A percentile compares a stretch with the other conserved stretches of the same genome.
phyloP scores from a whole-genome alignment of 2,113 vertebrate genomes.

The Pampusana beccarii region DNA sequence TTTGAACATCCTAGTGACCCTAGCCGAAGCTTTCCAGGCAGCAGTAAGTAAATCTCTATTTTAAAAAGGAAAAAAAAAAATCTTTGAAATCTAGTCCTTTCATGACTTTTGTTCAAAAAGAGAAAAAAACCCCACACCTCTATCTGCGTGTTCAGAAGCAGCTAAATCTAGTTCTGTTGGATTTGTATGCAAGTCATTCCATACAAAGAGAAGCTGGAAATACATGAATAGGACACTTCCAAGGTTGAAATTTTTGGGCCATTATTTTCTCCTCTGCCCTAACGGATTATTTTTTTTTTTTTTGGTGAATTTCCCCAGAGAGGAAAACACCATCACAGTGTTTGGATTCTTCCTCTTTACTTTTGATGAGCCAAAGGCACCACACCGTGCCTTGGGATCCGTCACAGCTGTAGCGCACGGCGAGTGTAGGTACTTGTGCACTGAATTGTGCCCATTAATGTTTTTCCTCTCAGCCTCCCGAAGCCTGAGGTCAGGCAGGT shows the following conservation, averaged over 20 bases:
- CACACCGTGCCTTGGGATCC: background rate
- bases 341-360: background rate
- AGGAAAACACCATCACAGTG: background rate
- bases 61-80: background rate
- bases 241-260: slow-evolving; percentile 20
- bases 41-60: background rate
- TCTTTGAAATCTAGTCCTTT: background rate
- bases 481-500: background rate
- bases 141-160: background rate
- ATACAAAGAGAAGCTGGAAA: slow-evolving; percentile 14
- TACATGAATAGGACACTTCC: background rate
- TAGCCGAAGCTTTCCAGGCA: background rate
- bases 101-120: background rate
- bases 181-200: slow-evolving; percentile 25
- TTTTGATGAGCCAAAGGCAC: background rate
- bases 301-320: background rate
- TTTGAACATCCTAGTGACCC: background rate
- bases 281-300: background rate
- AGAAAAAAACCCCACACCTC: background rate
- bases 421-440: background rate
- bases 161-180: background rate
- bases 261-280: slow-evolving; percentile 10
- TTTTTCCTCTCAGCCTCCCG: background rate
- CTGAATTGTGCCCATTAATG: background rate
- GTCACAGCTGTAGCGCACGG: background rate